These are phyloP conservation scores for Macrostomum lignano DNA, from an alignment of 1,140 invertebrate species.

Conservation along the genomic window DNA sequence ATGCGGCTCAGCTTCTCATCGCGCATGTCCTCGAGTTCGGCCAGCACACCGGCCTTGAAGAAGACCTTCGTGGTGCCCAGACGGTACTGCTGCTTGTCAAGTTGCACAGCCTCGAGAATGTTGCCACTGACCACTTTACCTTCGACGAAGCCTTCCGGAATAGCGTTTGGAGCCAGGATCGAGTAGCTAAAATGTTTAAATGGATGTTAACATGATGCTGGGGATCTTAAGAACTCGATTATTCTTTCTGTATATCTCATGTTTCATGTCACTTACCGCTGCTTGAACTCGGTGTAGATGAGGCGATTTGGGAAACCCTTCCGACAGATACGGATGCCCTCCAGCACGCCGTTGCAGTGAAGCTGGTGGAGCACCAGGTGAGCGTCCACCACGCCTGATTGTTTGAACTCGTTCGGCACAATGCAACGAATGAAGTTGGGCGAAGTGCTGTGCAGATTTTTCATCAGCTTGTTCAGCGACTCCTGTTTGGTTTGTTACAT, in stretches of 20 bases:
- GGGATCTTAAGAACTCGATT: background rate
- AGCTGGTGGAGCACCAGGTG: conserved; percentile 86
- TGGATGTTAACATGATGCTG: background rate
- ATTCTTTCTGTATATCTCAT: too few relatives aligned
- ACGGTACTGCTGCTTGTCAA: conserved; percentile 59
- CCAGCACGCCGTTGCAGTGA: conserved; percentile 99
- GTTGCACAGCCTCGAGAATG: conserved; percentile 44
- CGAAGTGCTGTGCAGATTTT: conserved; percentile 68
- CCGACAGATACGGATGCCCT: conserved; percentile 99
- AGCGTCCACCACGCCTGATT: conserved; percentile 83
- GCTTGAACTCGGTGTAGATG: conserved; percentile 97
- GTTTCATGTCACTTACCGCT: too few relatives aligned
- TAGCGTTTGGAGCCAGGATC: conserved; percentile 62
- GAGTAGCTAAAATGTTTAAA: conserved; percentile 44
- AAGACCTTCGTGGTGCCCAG: conserved; percentile 91
- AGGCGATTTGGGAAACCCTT: conserved; percentile 99
- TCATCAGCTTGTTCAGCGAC: conserved; percentile 86
- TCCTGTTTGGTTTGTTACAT: conserved; percentile 31
- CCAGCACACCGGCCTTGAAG: conserved; percentile 97
- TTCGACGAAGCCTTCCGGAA: conserved; percentile 42
- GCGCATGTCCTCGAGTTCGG: conserved; percentile 98
- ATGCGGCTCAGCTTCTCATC: conserved; percentile 92
- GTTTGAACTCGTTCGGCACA: conserved; percentile 94
- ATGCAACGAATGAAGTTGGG: conserved; percentile 99
- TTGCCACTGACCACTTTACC: conserved; percentile 49